These are phyloP conservation scores for Cryptoblepharus egeriae DNA, from an alignment of 2,797 vertebrate genomes.

Conservation along the genomic window DNA sequence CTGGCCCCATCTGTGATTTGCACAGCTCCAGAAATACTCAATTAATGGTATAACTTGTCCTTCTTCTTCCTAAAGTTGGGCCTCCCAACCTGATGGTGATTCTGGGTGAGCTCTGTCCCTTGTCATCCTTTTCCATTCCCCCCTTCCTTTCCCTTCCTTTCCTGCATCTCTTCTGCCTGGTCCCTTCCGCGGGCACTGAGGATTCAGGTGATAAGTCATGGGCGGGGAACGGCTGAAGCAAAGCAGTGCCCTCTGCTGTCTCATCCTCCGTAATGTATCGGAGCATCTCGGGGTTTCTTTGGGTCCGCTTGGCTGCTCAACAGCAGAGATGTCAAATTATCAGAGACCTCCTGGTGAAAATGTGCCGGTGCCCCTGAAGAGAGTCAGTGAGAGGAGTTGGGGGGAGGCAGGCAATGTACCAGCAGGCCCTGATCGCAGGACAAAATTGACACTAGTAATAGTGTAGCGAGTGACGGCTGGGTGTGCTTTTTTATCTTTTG, in stretches of 20 bases:
- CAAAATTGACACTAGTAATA: background rate
- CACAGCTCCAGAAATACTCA: background rate
- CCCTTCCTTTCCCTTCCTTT: too few relatives aligned
- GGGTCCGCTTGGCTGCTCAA: background rate
- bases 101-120: too few relatives aligned
- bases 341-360: background rate
- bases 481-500: background rate
- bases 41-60: background rate
- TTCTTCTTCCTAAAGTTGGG: background rate
- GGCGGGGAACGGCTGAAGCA: background rate
- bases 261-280: background rate
- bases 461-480: background rate
- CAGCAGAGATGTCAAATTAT: background rate
- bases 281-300: background rate
- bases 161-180: background rate
- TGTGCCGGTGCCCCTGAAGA: background rate
- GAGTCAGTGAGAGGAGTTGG: background rate
- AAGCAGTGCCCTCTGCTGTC: constrained; percentile 50
- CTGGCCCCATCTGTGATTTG: background rate
- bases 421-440: too few relatives aligned
- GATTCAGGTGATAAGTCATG: background rate
- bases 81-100: background rate
- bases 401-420: constrained; percentile 1
- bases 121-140: too few relatives aligned
- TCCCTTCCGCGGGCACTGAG: background rate